A percentile compares a stretch with the other conserved stretches of the same genome.
Evolutionary conservation across 2,113 vertebrate species (phyloP).

Genomic region (Hydropotes inermis): DNA sequence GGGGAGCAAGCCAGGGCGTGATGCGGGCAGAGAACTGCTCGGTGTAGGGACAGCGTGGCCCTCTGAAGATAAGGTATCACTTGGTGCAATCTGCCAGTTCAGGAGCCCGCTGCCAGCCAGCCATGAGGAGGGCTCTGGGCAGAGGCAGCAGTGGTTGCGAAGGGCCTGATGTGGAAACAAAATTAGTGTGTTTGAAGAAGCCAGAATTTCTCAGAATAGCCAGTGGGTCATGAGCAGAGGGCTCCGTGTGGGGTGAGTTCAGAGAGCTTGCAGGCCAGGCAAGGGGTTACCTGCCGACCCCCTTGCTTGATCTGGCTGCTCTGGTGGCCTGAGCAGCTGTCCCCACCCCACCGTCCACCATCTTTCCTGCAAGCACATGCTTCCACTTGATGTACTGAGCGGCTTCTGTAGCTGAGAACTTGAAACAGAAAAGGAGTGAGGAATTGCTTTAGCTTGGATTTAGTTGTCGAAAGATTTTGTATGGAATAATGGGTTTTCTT

Average conservation of each 20-base stretch:
- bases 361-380: not conserved
- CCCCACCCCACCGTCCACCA: not conserved
- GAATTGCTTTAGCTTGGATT: not conserved
- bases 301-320: not conserved
- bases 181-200: not conserved
- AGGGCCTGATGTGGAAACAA: not conserved
- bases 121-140: not conserved
- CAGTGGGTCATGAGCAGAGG: not conserved
- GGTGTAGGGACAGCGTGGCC: not conserved
- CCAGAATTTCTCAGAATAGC: not conserved
- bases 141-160: not conserved
- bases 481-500: not conserved
- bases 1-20: not conserved
- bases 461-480: not conserved
- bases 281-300: too few relatives aligned
- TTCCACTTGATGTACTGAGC: not conserved
- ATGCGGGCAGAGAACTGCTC: not conserved
- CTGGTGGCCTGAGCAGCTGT: not conserved
- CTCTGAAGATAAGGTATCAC: not conserved
- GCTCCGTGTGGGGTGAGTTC: not conserved
- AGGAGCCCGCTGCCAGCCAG: not conserved
- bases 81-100: not conserved
- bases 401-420: not conserved
- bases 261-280: not conserved
- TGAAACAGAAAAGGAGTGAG: not conserved